Conservation (phyloP, 2,888 invertebrate species). For the Drosophila acutilabella region DNA sequence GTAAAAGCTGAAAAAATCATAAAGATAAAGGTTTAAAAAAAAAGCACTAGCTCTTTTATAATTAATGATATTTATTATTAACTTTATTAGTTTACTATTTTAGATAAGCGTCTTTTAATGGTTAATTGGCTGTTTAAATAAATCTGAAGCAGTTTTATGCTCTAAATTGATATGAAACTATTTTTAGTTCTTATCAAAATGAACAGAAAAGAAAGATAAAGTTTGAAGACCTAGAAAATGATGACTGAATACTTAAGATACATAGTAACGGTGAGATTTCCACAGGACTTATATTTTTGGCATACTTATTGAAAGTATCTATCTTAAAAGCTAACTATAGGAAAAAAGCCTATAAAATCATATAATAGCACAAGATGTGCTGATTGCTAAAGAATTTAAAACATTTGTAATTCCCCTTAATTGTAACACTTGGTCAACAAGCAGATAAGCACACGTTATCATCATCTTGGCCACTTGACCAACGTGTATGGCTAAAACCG, state of each 20-base stretch:
- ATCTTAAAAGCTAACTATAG: too few species aligned
- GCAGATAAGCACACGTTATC: slow-evolving; percentile 18
- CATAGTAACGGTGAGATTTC: too few species aligned
- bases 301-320: too few species aligned
- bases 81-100: not conserved
- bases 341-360: not conserved
- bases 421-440: slow-evolving; percentile 20
- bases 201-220: too few species aligned
- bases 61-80: not conserved
- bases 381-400: slow-evolving; percentile 1
- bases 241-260: too few species aligned
- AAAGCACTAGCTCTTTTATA: too few species aligned
- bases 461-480: slow-evolving; percentile 6
- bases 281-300: too few species aligned
- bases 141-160: not conserved
- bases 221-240: too few species aligned
- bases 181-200: not conserved
- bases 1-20: too few species aligned
- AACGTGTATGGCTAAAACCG: not conserved
- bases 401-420: slow-evolving; percentile 30
- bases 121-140: not conserved
- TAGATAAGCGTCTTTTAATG: not conserved
- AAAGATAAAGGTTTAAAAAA: too few species aligned
- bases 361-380: not conserved
- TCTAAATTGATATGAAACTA: not conserved